Percentiles rank a stretch among this genome's conserved stretches.
Conservation (phyloP, 2,113 vertebrate species). For the rabbit (Oryctolagus cuniculus) region mOryCun1.1 NC_091453.1:32529001-32529500, state of each 20-base stretch:
- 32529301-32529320: background rate
- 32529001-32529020: too few species aligned
- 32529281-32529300: background rate
- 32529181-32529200: too few species aligned
- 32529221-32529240: too few species aligned
- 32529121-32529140: too few species aligned
- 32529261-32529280: background rate
- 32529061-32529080: too few species aligned
- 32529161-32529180: too few species aligned
- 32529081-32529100: too few species aligned
- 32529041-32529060: too few species aligned
- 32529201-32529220: too few species aligned
- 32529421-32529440: slow-evolving; percentile 27
- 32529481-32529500: slow-evolving; percentile 35
- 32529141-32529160: too few species aligned
- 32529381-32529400: background rate
- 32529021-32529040: too few species aligned
- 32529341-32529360: background rate
- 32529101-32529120: too few species aligned
- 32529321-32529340: background rate
- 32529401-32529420: background rate
- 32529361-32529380: background rate
- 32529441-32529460: slow-evolving; percentile 3
- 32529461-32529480: background rate
- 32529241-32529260: background rate